phyloP scores from a whole-genome alignment of 2,888 invertebrate genomes.

The Lagria hirta region DNA sequence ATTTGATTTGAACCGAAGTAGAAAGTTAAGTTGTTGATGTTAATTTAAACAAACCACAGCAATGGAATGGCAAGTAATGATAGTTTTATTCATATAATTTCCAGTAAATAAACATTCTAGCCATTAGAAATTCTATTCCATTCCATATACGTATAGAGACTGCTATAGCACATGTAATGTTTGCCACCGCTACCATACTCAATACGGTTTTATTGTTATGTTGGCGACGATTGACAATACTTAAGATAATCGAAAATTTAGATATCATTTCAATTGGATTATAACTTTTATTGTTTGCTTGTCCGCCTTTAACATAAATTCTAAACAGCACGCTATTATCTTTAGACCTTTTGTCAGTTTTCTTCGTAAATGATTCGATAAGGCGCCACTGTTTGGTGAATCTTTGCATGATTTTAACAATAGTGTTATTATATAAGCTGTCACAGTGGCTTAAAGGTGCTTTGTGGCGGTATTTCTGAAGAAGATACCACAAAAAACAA shows the following conservation, averaged over 20 bases:
- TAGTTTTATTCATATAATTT: slow-evolving; percentile 48
- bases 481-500: slow-evolving; percentile 12
- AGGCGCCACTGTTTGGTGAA: slow-evolving; percentile 6
- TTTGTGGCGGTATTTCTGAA: slow-evolving; percentile 14
- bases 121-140: slow-evolving; percentile 37
- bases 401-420: slow-evolving; percentile 11
- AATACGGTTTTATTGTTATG: slow-evolving; percentile 46
- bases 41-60: slow-evolving; percentile 43
- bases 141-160: slow-evolving; percentile 42
- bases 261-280: slow-evolving; percentile 46
- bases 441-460: slow-evolving; percentile 12
- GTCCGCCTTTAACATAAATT: slow-evolving; percentile 37
- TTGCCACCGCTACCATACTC: slow-evolving; percentile 40
- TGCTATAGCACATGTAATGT: slow-evolving; percentile 39
- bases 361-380: slow-evolving; percentile 4
- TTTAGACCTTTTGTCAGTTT: not conserved
- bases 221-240: slow-evolving; percentile 46
- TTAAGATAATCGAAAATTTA: slow-evolving; percentile 47
- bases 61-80: slow-evolving; percentile 44
- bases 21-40: slow-evolving; percentile 43
- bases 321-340: slow-evolving; percentile 10
- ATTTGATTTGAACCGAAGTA: slow-evolving; percentile 13
- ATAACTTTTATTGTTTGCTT: slow-evolving; percentile 40
- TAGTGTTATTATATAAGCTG: slow-evolving; percentile 12
- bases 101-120: slow-evolving; percentile 47